Base-by-base conservation (phyloP, 1,140 invertebrate genomes). In the Latrodectus geometricus region DNA sequence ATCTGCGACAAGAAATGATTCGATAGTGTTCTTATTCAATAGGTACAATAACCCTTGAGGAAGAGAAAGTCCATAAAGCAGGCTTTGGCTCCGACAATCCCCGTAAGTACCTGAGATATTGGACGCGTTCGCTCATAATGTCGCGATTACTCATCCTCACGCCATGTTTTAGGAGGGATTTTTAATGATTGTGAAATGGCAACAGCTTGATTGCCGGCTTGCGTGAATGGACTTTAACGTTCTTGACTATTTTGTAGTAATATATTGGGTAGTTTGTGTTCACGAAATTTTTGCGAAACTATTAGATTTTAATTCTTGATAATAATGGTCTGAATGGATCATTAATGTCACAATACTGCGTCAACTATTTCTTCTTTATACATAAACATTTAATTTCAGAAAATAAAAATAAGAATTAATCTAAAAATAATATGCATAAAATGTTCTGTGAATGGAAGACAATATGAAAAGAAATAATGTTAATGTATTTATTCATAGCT, bases 21-120 rank as follows among this genome's bases (percentile, higher is more conserved):
- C 73, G 80, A 84, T 68, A 52, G 72, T 73, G 54, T 84, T 84
- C 54, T 35, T 56, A 23, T 54, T 84, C 72, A 35, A 35, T 49
- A 74, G 72, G 81, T 75, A 75, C 56, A 84, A 75, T 66, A 75
- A 66, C 81, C 81, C n/a, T 84, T 65, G n/a, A 61, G 17, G 54
- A 61, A 11, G 72, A 48, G 52, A 14, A 11, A 2, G 81, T 23
- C n/a, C 73, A 76, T 84, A 84, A 84, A 84, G 73, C 12, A 84
- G 81, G 23, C 72, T 84, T 84, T 84, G 17, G 49, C 54, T 76
- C 54, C 15, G 81, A 84, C 81, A 84, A 84, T 84, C 81, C 56
- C 81, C 50, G 75, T 84, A 74, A 84, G 72, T 68, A 61, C 20
- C 81, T 84, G 73, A 84, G 72, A 84, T 84, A 84, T 84, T 84